Percentiles rank a stretch among this genome's conserved stretches.
Evolutionary conservation across 1,140 invertebrate genomes (phyloP).

Genomic region (Branchinecta lynchi): DNA sequence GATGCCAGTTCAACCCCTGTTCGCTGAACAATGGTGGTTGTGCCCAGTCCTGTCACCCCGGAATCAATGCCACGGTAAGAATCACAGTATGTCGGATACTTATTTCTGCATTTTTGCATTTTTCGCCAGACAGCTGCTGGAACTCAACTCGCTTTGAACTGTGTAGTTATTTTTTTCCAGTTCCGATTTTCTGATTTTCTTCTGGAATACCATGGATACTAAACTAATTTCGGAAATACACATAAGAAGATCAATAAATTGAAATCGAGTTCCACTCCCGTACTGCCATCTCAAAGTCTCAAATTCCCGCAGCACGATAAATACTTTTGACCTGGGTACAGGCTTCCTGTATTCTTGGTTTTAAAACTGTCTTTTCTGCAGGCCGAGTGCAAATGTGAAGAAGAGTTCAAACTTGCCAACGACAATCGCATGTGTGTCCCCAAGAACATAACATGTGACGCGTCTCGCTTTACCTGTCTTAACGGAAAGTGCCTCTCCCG

Average conservation of each 20-base stretch:
- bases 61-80: conserved; percentile 49
- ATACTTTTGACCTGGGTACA: no score
- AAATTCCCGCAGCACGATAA: no score
- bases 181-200: no score
- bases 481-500: conserved; percentile 89
- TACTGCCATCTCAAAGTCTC: no score
- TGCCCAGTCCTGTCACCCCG: conserved; percentile 82
- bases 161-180: not conserved
- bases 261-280: no score
- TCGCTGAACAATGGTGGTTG: conserved; percentile 88
- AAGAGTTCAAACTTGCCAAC: conserved; percentile 71
- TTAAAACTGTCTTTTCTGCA: conserved; percentile 26
- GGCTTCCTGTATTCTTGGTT: no score
- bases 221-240: no score
- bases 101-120: conserved; percentile 16
- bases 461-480: conserved; percentile 73
- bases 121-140: not conserved
- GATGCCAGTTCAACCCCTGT: conserved; percentile 69
- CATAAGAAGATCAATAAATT: no score
- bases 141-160: not conserved
- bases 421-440: conserved; percentile 78
- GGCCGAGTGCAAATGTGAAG: conserved; percentile 72
- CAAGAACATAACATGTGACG: conserved; percentile 71
- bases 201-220: no score
- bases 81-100: not conserved